phyloP scores from a whole-genome alignment of 2,888 invertebrate species.

The Napeogenes sylphis region DNA sequence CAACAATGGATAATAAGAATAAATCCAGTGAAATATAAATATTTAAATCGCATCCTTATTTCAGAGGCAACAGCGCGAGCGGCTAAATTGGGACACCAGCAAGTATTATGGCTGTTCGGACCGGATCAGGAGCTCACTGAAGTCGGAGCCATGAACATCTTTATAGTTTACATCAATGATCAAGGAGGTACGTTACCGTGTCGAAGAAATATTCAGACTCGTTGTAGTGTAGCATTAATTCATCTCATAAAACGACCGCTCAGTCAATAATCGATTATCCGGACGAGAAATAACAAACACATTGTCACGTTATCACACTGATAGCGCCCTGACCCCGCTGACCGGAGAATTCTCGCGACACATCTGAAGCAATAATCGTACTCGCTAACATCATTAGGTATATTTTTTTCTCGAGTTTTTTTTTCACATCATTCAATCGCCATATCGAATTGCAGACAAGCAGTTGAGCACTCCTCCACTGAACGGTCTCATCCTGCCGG shows the following conservation, averaged over 20 bases:
- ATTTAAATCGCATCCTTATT: slow-evolving; percentile 10
- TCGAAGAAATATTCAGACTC: neutral
- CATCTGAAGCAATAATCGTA: slow-evolving; percentile 64
- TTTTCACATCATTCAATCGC: slow-evolving; percentile 9
- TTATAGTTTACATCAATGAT: slow-evolving; percentile 91
- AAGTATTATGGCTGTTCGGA: slow-evolving; percentile 97
- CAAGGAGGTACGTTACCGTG: slow-evolving; percentile 84
- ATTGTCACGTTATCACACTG: slow-evolving; percentile 55
- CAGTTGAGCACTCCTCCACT: slow-evolving; percentile 96
- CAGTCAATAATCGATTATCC: slow-evolving; percentile 45
- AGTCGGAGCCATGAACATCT: slow-evolving; percentile 99
- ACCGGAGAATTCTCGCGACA: slow-evolving; percentile 64
- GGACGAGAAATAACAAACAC: slow-evolving; percentile 43
- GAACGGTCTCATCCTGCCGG: slow-evolving; percentile 95
- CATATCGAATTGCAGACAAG: slow-evolving; percentile 79
- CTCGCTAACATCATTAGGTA: slow-evolving; percentile 57
- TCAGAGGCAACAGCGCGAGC: slow-evolving; percentile 87
- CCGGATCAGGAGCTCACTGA: slow-evolving; percentile 96
- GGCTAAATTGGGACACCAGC: slow-evolving; percentile 87
- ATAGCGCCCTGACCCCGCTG: slow-evolving; percentile 57
- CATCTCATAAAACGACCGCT: slow-evolving; percentile 22
- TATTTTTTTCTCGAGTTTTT: slow-evolving; percentile 25
- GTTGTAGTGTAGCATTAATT: slow-evolving; percentile 15
- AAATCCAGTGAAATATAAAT: neutral
- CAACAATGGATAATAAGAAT: neutral